Percentiles rank a stretch among this genome's conserved stretches.
Evolutionary conservation across 2,113 vertebrate species (phyloP).

Genomic region (Cercocebus atys): DNA sequence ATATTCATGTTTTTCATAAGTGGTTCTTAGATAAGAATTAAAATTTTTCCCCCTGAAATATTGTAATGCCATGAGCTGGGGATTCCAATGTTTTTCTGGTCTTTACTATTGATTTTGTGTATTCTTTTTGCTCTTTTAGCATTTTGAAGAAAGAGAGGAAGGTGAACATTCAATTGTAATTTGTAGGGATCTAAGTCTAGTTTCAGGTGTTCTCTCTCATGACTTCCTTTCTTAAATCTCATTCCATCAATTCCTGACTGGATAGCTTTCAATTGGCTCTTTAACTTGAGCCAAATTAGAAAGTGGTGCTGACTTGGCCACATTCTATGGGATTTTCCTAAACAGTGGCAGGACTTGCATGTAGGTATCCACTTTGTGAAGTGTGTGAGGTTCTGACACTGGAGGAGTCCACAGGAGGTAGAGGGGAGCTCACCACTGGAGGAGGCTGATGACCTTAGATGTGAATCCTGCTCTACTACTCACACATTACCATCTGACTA

Average conservation of each 20-base stretch:
- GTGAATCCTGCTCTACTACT: not conserved
- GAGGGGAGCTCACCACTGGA: not conserved
- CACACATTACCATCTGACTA: not conserved
- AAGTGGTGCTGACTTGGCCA: not conserved
- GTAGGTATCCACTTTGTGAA: not conserved
- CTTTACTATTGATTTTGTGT: not conserved
- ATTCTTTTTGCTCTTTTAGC: not conserved
- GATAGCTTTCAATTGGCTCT: not conserved
- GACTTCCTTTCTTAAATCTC: not conserved
- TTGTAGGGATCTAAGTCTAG: not conserved
- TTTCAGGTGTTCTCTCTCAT: not conserved
- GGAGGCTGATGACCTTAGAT: not conserved
- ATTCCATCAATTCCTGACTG: not conserved
- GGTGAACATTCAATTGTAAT: not conserved
- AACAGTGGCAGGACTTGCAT: not conserved
- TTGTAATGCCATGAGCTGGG: not conserved
- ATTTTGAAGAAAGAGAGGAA: slow-evolving; percentile 3
- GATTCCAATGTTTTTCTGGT: not conserved
- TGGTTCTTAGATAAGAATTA: not conserved
- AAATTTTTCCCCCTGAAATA: not conserved
- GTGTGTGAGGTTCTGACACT: not conserved
- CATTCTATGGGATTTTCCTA: not conserved
- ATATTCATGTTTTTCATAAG: not conserved
- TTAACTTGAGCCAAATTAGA: not conserved
- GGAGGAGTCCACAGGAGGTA: not conserved